A percentile compares a stretch with the other conserved stretches of the same genome.
Evolutionary conservation across 2,888 invertebrate species (phyloP).

Genomic region (Geophilus truncorum): DNA sequence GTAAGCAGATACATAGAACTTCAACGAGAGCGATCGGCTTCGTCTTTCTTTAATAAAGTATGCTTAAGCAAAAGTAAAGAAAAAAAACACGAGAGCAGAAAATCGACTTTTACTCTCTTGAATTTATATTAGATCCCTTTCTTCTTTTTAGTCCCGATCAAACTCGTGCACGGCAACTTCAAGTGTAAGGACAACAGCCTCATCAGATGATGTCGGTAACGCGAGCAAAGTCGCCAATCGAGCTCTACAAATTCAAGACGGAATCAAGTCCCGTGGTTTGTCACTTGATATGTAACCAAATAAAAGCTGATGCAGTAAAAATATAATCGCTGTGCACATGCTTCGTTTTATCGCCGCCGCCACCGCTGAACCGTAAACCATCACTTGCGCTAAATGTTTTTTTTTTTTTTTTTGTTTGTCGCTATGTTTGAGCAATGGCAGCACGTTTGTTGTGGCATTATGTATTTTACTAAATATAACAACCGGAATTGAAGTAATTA

Average conservation of each 20-base stretch:
- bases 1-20: not conserved
- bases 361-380: not conserved
- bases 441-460: not conserved
- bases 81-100: not conserved
- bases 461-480: too few relatives aligned
- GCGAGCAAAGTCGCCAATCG: not conserved
- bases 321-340: not conserved
- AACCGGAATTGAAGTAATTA: too few relatives aligned
- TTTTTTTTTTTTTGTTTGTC: not conserved
- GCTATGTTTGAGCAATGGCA: not conserved
- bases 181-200: not conserved
- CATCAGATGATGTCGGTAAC: not conserved
- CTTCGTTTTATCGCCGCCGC: not conserved
- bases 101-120: not conserved
- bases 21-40: not conserved
- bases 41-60: not conserved
- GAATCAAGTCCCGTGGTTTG: not conserved
- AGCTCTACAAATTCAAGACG: not conserved
- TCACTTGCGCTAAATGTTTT: not conserved
- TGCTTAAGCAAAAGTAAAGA: not conserved
- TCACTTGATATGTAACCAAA: not conserved
- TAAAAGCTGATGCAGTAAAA: not conserved
- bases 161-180: slow-evolving; percentile 22
- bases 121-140: not conserved
- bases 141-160: slow-evolving; percentile 10